These are phyloP conservation scores for Excalfactoria chinensis DNA, from an alignment of 2,113 vertebrate genomes.

Conservation along the genomic window DNA sequence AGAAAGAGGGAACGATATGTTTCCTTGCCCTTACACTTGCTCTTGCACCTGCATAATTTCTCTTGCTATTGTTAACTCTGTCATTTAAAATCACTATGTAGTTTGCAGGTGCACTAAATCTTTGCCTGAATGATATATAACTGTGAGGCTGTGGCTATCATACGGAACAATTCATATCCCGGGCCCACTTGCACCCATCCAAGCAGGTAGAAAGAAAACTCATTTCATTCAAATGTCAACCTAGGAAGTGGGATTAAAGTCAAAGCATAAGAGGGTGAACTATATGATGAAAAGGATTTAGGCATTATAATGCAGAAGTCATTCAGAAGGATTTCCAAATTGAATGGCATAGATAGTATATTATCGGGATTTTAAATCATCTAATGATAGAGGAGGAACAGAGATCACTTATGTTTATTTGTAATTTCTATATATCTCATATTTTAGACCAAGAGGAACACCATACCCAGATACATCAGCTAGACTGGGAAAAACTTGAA, in stretches of 20 bases:
- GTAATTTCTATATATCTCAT: neutral
- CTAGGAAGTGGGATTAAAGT: neutral
- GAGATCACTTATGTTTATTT: neutral
- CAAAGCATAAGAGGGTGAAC: neutral
- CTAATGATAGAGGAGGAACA: neutral
- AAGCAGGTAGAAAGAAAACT: neutral
- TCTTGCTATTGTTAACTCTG: neutral
- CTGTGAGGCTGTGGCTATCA: neutral
- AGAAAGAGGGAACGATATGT: neutral
- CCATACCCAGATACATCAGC: neutral
- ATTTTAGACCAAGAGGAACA: neutral
- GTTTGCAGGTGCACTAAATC: neutral
- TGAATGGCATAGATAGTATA: neutral
- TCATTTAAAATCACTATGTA: neutral
- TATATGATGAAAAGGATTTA: neutral
- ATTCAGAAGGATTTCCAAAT: neutral
- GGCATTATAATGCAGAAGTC: neutral
- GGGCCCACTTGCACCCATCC: neutral
- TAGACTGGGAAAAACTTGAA: neutral
- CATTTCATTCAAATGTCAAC: neutral
- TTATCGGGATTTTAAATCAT: neutral
- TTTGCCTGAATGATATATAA: neutral
- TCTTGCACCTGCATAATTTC: neutral
- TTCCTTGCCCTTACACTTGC: neutral
- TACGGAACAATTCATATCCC: neutral